phyloP scores from a whole-genome alignment of 2,888 invertebrate species.

The Ischnus inquisitorius region DNA sequence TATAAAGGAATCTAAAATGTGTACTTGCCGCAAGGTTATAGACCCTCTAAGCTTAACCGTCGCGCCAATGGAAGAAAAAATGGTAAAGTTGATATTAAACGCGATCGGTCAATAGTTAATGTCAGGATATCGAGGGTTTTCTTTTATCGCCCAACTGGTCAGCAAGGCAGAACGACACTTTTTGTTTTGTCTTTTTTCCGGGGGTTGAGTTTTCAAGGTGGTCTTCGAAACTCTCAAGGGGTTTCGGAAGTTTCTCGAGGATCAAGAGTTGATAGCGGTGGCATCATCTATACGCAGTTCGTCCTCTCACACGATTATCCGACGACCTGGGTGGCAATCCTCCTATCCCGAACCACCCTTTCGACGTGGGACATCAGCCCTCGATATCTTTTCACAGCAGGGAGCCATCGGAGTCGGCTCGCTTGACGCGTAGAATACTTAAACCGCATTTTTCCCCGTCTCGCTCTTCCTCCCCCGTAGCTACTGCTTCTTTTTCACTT shows the following conservation, averaged over 20 bases:
- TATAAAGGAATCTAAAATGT: too few species aligned
- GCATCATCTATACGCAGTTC: constrained; percentile 30
- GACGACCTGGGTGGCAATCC: constrained; percentile 72
- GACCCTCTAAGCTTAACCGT: too few species aligned
- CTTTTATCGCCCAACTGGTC: not conserved
- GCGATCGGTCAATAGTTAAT: too few species aligned
- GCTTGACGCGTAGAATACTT: constrained; percentile 72
- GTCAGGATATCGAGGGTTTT: not conserved
- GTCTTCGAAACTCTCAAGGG: constrained; percentile 31
- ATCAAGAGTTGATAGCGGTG: constrained; percentile 81
- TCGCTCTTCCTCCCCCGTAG: constrained; percentile 24
- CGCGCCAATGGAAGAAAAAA: too few species aligned
- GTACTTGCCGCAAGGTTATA: too few species aligned
- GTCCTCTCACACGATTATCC: constrained; percentile 80
- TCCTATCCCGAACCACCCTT: constrained; percentile 39
- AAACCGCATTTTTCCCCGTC: constrained; percentile 61
- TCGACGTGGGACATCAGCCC: constrained; percentile 59
- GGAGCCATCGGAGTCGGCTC: constrained; percentile 35
- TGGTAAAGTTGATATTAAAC: too few species aligned
- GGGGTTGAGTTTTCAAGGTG: constrained; percentile 17
- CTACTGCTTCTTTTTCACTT: constrained; percentile 31
- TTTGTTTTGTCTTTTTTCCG: not conserved
- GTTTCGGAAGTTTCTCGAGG: constrained; percentile 74
- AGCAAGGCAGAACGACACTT: constrained; percentile 6
- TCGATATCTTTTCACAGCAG: constrained; percentile 8